Evolutionary conservation across 2,888 invertebrate genomes (phyloP).

Genomic region (Euphydryas editha): DNA sequence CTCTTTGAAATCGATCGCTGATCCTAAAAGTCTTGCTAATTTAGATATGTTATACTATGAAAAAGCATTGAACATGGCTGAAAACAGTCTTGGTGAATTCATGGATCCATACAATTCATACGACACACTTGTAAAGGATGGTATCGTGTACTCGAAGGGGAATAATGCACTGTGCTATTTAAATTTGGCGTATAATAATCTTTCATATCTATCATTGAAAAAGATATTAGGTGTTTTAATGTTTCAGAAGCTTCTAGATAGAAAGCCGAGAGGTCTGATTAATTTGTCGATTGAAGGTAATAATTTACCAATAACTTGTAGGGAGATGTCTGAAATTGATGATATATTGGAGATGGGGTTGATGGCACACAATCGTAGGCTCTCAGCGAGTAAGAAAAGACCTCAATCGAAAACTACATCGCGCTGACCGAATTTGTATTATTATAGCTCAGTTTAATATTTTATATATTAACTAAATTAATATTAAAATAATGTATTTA

Average conservation of each 20-base stretch:
- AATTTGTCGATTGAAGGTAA: constrained; percentile 64
- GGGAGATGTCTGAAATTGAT: constrained; percentile 54
- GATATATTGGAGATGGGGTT: constrained; percentile 47
- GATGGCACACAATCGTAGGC: constrained; percentile 39
- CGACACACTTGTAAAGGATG: constrained; percentile 48
- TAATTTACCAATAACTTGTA: constrained; percentile 53
- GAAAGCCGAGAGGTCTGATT: constrained; percentile 57
- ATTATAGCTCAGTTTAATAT: background rate
- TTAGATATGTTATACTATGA: constrained; percentile 47
- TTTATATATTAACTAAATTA: background rate
- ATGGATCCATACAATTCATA: constrained; percentile 52
- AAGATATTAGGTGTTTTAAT: constrained; percentile 53
- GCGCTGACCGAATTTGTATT: constrained; percentile 18
- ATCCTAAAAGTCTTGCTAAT: constrained; percentile 41
- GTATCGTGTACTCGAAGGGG: constrained; percentile 51
- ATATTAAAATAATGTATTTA: too few species aligned
- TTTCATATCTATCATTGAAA: constrained; percentile 53
- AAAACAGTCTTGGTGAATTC: constrained; percentile 49
- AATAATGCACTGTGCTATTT: constrained; percentile 60
- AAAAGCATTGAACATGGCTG: constrained; percentile 50
- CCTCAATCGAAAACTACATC: constrained; percentile 35
- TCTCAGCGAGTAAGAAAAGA: constrained; percentile 41
- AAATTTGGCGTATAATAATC: constrained; percentile 62
- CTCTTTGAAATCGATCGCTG: constrained; percentile 44
- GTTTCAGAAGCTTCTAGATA: constrained; percentile 50